phyloP scores from a whole-genome alignment of 1,140 invertebrate species.

The Hylaeus volcanicus region DNA sequence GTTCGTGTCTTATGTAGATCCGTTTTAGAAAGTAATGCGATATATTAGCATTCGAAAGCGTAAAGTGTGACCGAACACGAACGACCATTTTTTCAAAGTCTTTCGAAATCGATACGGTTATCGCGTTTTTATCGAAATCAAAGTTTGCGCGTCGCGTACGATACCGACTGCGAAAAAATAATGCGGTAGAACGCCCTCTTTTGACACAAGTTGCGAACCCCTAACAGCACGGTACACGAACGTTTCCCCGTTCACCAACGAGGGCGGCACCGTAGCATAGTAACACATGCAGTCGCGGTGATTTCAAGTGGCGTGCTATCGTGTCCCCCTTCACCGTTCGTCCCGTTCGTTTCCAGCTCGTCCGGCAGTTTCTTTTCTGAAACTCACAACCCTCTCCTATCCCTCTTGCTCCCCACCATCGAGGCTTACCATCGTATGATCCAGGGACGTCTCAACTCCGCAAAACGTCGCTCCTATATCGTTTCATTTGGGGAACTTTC shows the following conservation, averaged over 20 bases:
- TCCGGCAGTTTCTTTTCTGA: constrained; percentile 68
- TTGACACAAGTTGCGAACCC: neutral
- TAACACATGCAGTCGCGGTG: constrained; percentile 72
- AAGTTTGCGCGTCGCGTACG: neutral
- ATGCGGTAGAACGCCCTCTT: neutral
- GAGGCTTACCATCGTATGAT: constrained; percentile 73
- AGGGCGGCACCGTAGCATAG: constrained; percentile 77
- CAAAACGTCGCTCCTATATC: neutral
- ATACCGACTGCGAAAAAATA: constrained; percentile 1
- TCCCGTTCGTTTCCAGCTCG: constrained; percentile 61
- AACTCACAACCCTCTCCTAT: constrained; percentile 58
- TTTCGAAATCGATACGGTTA: neutral
- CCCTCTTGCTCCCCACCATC: constrained; percentile 56
- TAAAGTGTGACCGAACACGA: neutral
- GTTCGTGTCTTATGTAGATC: constrained; percentile 26
- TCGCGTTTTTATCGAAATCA: neutral
- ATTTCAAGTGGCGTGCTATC: constrained; percentile 69
- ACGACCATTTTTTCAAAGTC: neutral
- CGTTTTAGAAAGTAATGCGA: neutral
- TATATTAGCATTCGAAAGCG: neutral
- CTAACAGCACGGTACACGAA: constrained; percentile 6
- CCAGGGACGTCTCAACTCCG: constrained; percentile 70
- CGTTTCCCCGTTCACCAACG: constrained; percentile 40
- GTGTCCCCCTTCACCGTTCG: constrained; percentile 63
- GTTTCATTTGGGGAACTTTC: neutral